A percentile compares a stretch with the other conserved stretches of the same genome.
Conservation (phyloP, 2,888 invertebrate species). For the Tillus elongatus region DNA sequence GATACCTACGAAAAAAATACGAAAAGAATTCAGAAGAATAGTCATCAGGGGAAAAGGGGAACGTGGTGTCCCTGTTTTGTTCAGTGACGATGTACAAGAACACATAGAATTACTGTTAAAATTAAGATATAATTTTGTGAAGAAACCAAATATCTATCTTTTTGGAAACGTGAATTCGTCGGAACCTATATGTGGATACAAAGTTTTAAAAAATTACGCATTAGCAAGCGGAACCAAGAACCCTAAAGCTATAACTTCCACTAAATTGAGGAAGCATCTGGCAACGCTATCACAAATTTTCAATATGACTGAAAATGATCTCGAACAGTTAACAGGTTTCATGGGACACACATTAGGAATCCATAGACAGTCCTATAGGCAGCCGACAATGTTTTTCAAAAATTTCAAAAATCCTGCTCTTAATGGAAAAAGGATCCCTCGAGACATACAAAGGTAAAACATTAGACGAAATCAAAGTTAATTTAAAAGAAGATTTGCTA, state of each 20-base stretch:
- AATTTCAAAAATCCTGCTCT: conserved; percentile 14
- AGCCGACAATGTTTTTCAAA: too few species aligned
- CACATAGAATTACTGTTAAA: conserved; percentile 18
- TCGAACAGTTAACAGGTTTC: conserved; percentile 21
- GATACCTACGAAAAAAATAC: too few species aligned
- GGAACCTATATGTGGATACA: conserved; percentile 18
- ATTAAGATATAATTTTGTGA: conserved; percentile 13
- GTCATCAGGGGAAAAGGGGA: too few species aligned
- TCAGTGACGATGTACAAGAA: conserved; percentile 22
- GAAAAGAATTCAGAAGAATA: too few species aligned
- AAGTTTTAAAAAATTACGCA: too few species aligned
- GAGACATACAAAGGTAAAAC: conserved; percentile 14
- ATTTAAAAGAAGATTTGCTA: too few species aligned
- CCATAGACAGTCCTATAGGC: conserved; percentile 18
- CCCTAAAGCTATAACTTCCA: conserved; percentile 16
- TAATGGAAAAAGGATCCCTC: conserved; percentile 16
- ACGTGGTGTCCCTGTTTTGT: conserved; percentile 23
- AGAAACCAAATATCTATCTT: conserved; percentile 16
- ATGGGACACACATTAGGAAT: conserved; percentile 20
- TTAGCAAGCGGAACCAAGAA: conserved; percentile 17
- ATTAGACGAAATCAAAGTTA: conserved; percentile 15
- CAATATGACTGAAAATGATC: conserved; percentile 19
- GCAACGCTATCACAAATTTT: conserved; percentile 21
- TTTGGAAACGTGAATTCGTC: conserved; percentile 15
- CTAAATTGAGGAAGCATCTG: conserved; percentile 21